Conservation (phyloP, 2,888 invertebrate genomes). For the Phyllotreta cruciferae region DNA sequence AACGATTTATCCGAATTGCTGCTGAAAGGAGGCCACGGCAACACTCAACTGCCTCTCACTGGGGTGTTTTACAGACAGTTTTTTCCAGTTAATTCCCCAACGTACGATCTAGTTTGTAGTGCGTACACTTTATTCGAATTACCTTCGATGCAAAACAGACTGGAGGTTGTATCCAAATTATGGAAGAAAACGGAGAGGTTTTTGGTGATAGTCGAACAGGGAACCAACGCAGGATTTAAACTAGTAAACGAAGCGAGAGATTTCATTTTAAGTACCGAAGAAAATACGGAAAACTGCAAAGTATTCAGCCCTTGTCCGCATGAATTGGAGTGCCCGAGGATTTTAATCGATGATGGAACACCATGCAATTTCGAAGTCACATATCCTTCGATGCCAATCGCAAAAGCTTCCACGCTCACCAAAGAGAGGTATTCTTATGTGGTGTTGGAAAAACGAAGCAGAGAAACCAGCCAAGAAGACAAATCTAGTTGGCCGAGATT, state of each 20-base stretch:
- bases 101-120: constrained; percentile 81
- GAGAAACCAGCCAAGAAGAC: constrained; percentile 60
- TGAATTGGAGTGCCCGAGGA: constrained; percentile 78
- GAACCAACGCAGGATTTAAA: constrained; percentile 81
- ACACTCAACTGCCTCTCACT: constrained; percentile 66
- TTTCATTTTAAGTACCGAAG: constrained; percentile 68
- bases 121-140: constrained; percentile 85
- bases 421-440: constrained; percentile 79
- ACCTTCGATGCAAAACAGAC: constrained; percentile 69
- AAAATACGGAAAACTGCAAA: constrained; percentile 60
- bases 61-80: constrained; percentile 81
- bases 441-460: constrained; percentile 74
- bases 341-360: constrained; percentile 66
- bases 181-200: constrained; percentile 88
- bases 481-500: constrained; percentile 77
- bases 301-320: constrained; percentile 89
- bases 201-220: constrained; percentile 84
- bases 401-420: constrained; percentile 57
- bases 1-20: constrained; percentile 80
- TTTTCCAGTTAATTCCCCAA: constrained; percentile 71
- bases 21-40: constrained; percentile 70
- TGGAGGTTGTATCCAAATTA: constrained; percentile 75
- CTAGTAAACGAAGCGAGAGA: constrained; percentile 85
- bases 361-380: constrained; percentile 81
- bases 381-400: constrained; percentile 67